Evolutionary conservation across 2,797 vertebrate genomes (phyloP), one percentile per base, ranked within the genome.

Genomic region (Galagoides demidoff): DNA sequence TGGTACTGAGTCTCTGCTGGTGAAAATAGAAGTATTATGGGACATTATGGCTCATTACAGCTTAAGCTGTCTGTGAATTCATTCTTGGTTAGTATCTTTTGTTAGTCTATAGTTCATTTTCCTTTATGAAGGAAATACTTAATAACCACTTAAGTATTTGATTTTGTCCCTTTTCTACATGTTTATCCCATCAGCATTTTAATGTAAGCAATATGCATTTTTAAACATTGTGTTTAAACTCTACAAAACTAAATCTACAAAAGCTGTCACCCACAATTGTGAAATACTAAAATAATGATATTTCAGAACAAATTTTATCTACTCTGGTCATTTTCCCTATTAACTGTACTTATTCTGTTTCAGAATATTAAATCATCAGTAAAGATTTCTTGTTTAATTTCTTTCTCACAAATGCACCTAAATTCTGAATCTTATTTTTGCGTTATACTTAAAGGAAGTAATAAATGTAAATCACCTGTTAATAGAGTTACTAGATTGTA

Each of bases 371-470:
- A 87, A 68, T 87, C 7, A 85, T 73, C 34, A 90, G 22, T 95
- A 85, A 92, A 74, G 89, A 89, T 68, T 63, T 93, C 29, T 79
- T 29, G 0, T 76, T 93, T 81, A 13, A 39, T 87, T 78, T 55
- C 83, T 55, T 82, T n/a, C 66, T 95, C n/a, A 81, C 17, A 81
- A 81, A 77, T 84, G 19, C 66, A 84, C 19, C 57, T 90, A 77
- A 61, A 78, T 82, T 88, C 64, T 92, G 39, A 93, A 55, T 87
- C 68, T 45, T 96, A 17, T 77, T 92, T 49, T 93, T 49, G 34
- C 17, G 16, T 68, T 82, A 34, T 93, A 3, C 20, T 86, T 87
- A 81, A 77, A 34, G 82, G 37, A 34, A 78, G 11, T 76, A 52
- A 73, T 84, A 86, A 55, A 83, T 83, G 55, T 20, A 55, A 79